phyloP scores from a whole-genome alignment of 1,140 invertebrate species.

The Chelonus insularis region DNA sequence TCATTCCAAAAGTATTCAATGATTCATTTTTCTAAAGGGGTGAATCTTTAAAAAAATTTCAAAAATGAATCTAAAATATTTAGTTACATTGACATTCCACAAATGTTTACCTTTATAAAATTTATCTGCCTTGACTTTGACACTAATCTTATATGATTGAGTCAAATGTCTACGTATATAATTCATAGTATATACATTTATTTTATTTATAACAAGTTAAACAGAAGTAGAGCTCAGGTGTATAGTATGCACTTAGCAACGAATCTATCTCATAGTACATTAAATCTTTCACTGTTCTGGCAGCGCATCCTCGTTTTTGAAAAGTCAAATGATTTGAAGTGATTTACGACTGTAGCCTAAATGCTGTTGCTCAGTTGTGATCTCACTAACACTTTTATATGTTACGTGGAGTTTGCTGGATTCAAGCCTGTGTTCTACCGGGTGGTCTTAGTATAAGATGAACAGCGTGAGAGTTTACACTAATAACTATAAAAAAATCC shows the following conservation, averaged over 20 bases:
- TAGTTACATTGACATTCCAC: too few species aligned
- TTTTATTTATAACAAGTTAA: constrained; percentile 12
- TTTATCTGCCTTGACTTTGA: background rate
- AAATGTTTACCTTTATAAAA: too few species aligned
- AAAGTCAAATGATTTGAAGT: constrained; percentile 53
- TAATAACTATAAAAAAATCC: constrained; percentile 3
- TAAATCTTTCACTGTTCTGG: constrained; percentile 36
- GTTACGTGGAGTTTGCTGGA: constrained; percentile 1
- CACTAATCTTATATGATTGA: background rate
- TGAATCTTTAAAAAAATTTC: too few species aligned
- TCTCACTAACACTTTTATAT: constrained; percentile 5
- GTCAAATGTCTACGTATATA: background rate
- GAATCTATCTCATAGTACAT: constrained; percentile 39
- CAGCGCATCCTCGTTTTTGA: constrained; percentile 48
- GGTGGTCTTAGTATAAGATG: constrained; percentile 36
- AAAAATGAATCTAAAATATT: too few species aligned
- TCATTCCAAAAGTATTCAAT: too few species aligned
- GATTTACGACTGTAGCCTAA: constrained; percentile 42
- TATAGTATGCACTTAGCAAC: constrained; percentile 22
- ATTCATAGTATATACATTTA: constrained; percentile 14
- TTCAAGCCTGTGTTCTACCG: constrained; percentile 37
- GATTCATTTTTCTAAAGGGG: too few species aligned
- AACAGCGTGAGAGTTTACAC: constrained; percentile 14
- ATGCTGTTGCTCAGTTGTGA: constrained; percentile 1
- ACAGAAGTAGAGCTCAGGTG: constrained; percentile 7